Evolutionary conservation across 2,113 vertebrate genomes (phyloP).

Genomic region (Pseudolaguvia tuberculata): DNA sequence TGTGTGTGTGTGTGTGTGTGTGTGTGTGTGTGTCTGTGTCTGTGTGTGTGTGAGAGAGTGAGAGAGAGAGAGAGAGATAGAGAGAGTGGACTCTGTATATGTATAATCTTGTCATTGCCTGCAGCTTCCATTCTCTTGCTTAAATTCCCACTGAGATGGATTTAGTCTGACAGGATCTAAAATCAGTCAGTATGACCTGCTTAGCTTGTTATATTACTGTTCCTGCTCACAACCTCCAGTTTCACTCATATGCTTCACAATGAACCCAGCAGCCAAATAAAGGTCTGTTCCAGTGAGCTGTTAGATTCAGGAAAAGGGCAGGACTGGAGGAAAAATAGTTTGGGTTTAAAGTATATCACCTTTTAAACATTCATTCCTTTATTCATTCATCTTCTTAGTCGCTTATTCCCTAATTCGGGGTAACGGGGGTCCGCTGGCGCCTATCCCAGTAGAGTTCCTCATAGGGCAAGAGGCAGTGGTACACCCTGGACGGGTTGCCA

Average conservation of each 20-base stretch:
- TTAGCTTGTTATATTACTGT: neutral
- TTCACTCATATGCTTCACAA: neutral
- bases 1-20: neutral
- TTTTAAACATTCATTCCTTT: no score
- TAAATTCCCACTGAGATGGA: constrained; percentile 42
- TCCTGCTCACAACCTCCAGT: neutral
- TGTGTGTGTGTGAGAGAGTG: neutral
- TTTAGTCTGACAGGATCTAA: constrained; percentile 25
- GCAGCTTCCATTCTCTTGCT: constrained; percentile 42
- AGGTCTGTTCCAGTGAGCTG: no score
- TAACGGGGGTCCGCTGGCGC: no score
- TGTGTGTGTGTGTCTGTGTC: constrained; percentile 24
- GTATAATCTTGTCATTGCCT: constrained; percentile 37
- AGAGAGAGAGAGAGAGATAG: no score
- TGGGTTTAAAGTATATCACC: neutral
- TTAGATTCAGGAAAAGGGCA: neutral
- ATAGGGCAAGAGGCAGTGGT: no score
- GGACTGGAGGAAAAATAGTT: neutral
- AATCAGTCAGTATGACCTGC: constrained; percentile 20
- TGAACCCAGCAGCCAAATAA: neutral
- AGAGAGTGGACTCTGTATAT: constrained; percentile 41
- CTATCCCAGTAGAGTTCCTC: no score
- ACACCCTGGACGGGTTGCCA: no score
- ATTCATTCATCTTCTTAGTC: no score
- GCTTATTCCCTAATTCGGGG: no score